Base-by-base conservation (phyloP, 1,140 invertebrate species). In the Archegozetes longisetosus region DNA sequence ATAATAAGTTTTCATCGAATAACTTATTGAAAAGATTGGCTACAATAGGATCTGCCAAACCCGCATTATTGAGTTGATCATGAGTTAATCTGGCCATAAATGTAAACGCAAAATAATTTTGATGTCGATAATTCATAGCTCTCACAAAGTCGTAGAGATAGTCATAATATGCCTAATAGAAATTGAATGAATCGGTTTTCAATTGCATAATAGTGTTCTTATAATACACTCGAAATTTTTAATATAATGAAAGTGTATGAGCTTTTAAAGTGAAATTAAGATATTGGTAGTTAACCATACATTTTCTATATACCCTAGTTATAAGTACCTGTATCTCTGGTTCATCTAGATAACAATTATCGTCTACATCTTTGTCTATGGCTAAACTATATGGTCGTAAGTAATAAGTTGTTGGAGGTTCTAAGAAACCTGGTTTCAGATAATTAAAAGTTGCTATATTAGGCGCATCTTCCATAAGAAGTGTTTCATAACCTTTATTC, bases 351-450 rank as follows among this genome's bases (percentile, higher is more conserved):
- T 60, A 63, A 3, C 22, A 17, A 47, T 64, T 32, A 20, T 50
- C 32, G 29, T 60, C 62, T 0, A 61, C 12, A 6, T 2, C 2
- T 28, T 59, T 62, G 23, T 67, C 65, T 23, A 63, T 60, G 1
- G 65, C 59, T 13, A 70, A 50, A 14, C 62, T 80, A 68, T 85
- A 88, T 0, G 74, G 71, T 17, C 75, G 58, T 27, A 73, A 62
- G 61, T 76, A 78, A 60, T 75, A 72, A 62, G 78, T 74, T 0
- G 74, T 68, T 1, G 76, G 75, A 2, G 68, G 67, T 4, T 67
- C 58, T 4, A 66, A 61, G 61, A 77, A 78, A 2, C 76, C 77
- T 22, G 63, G 61, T 64, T 72, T 73, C 0, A 64, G 49, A 61
- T 74, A 76, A 58, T 76, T 76, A 66, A 77, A 78, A 2, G 74